Base-by-base conservation (phyloP, 1,140 invertebrate species). In the Pissodes strobi region DNA sequence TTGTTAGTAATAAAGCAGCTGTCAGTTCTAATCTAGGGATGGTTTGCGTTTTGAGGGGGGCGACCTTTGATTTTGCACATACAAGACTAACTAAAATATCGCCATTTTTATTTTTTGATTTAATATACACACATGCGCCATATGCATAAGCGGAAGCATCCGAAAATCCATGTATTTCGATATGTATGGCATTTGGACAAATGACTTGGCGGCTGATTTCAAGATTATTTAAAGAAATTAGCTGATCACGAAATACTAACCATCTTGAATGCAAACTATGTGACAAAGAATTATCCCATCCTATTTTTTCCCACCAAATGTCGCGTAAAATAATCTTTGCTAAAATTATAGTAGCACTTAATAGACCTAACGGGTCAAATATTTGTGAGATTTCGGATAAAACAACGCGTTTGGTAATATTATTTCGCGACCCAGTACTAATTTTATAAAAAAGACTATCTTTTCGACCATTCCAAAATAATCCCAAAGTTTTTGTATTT, bases 21-120 rank as follows among this genome's bases (percentile, higher is more conserved):
- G n/a, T n/a, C n/a, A n/a, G n/a, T n/a, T n/a, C n/a, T n/a, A n/a
- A n/a, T n/a, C n/a, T n/a, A n/a, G n/a, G n/a, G n/a, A n/a, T n/a
- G n/a, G n/a, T n/a, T n/a, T n/a, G n/a, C n/a, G n/a, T 38, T 67
- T 80, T 77, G 6, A 79, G 22, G 6, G 79, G 78, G 10, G 79
- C 76, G 5, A 81, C 76, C 48, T 64, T 71, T 5, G 74, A 71
- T 69, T 80, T 81, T 0, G 75, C 71, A 43, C 70, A 70, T 34
- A 81, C 37, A 15, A 80, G 55, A 15, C 34, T 49, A 0, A 67
- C 64, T 2, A 56, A 34, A 6, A 72, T 55, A 1, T 69, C 21
- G 2, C 56, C 48, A 17, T 48, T 22, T 45, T 38, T 17, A 52
- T 67, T 56, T 19, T 21, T 41, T 1, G 65, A 67, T 51, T 70